phyloP scores from a whole-genome alignment of 1,140 invertebrate species.

The Pantala flavescens region DNA sequence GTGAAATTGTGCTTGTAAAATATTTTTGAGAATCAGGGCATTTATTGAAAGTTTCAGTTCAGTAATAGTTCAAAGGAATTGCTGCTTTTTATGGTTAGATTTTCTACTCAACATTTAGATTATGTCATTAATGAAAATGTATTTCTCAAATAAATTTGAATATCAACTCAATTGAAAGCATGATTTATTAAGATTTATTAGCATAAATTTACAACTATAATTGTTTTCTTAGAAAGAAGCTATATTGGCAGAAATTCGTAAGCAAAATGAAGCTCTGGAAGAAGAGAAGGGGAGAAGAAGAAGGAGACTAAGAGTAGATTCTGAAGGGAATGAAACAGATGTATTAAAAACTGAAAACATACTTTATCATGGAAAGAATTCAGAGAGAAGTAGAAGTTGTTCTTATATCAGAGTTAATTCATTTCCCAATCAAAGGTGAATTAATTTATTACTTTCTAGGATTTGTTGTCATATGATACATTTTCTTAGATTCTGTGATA shows the following conservation, averaged over 20 bases:
- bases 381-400: conserved; percentile 16
- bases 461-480: too few relatives aligned
- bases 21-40: too few relatives aligned
- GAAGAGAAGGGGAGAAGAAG: conserved; percentile 41
- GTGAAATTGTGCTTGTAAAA: too few relatives aligned
- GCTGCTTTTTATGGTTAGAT: too few relatives aligned
- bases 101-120: too few relatives aligned
- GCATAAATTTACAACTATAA: neutral
- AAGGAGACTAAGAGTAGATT: conserved; percentile 23
- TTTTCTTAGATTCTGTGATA: too few relatives aligned
- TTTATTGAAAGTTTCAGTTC: too few relatives aligned
- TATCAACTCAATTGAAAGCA: neutral
- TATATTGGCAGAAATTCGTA: conserved; percentile 56
- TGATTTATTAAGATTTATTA: neutral
- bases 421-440: conserved; percentile 13
- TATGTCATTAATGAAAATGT: too few relatives aligned
- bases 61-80: too few relatives aligned
- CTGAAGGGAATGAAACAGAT: conserved; percentile 14
- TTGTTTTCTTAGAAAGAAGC: conserved; percentile 40
- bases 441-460: too few relatives aligned
- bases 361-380: conserved; percentile 28
- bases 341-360: conserved; percentile 26
- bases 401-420: neutral
- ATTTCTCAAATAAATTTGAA: neutral
- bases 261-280: conserved; percentile 52